Evolutionary conservation across 2,113 vertebrate genomes (phyloP).

Genomic region (Oreotrochilus melanogaster): DNA sequence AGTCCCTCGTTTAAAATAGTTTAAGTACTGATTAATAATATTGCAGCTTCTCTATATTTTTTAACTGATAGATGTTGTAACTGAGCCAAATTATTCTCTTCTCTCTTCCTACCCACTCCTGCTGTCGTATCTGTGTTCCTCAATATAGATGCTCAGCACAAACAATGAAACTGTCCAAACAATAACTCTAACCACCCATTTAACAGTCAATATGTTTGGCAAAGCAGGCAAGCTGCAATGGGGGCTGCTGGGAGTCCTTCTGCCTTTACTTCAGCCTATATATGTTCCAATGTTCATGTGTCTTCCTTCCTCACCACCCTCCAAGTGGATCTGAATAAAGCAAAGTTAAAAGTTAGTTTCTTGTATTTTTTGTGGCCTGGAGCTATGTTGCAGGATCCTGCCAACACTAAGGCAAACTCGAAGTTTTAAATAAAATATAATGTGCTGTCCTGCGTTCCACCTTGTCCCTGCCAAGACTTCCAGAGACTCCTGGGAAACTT

Average conservation of each 20-base stretch:
- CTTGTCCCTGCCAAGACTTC: not conserved
- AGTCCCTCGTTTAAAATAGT: not conserved
- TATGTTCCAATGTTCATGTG: rapidly evolving
- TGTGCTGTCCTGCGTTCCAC: not conserved
- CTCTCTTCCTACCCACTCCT: conserved; percentile 11
- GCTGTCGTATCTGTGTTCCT: not conserved
- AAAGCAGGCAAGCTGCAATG: not conserved
- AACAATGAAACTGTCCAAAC: conserved; percentile 43
- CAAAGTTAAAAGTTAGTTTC: not conserved
- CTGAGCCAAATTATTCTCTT: conserved; percentile 40
- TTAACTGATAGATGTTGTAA: conserved; percentile 23
- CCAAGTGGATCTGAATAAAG: not conserved
- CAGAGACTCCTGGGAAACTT: not conserved
- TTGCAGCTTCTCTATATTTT: not conserved
- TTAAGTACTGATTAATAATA: not conserved
- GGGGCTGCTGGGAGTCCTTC: not conserved
- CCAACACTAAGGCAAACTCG: not conserved
- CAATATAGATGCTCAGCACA: conserved; percentile 54
- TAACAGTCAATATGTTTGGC: not conserved
- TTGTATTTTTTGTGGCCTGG: not conserved
- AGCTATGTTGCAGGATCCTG: not conserved
- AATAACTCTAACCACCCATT: conserved; percentile 9
- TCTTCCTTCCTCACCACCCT: not conserved
- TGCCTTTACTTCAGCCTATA: not conserved
- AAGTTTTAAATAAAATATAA: not conserved